These are phyloP conservation scores for Amazona vittata DNA, from an alignment of 2,113 vertebrate genomes.

Conservation along the genomic window DNA sequence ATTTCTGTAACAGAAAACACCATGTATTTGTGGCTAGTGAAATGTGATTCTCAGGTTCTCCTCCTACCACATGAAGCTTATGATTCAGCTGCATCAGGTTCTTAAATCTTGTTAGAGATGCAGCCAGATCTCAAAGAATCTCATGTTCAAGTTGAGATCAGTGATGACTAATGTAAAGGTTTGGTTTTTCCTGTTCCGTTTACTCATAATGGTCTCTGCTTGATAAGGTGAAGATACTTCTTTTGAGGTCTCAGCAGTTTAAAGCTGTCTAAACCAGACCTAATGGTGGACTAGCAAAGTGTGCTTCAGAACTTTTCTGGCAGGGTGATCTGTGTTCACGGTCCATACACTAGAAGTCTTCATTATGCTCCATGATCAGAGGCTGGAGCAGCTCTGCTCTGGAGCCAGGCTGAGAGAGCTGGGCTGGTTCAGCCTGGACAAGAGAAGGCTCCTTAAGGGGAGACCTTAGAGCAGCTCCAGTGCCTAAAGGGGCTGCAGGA, in stretches of 20 bases:
- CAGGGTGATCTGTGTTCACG: background rate
- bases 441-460: background rate
- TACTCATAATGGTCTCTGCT: background rate
- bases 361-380: background rate
- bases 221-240: background rate
- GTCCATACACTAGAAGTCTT: fast-evolving
- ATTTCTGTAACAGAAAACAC: background rate
- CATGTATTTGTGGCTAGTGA: background rate
- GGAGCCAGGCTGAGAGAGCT: background rate
- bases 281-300: background rate
- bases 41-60: background rate
- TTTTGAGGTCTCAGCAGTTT: background rate
- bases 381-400: background rate
- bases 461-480: background rate
- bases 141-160: background rate
- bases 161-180: background rate
- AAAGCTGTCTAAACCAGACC: background rate
- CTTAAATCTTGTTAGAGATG: background rate
- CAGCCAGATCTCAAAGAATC: background rate
- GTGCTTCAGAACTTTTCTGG: background rate
- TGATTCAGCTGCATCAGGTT: background rate
- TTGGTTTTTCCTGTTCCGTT: background rate
- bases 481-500: background rate
- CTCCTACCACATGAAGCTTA: background rate
- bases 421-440: background rate